phyloP scores from a whole-genome alignment of 2,888 invertebrate genomes.

The Polyommatus icarus region DNA sequence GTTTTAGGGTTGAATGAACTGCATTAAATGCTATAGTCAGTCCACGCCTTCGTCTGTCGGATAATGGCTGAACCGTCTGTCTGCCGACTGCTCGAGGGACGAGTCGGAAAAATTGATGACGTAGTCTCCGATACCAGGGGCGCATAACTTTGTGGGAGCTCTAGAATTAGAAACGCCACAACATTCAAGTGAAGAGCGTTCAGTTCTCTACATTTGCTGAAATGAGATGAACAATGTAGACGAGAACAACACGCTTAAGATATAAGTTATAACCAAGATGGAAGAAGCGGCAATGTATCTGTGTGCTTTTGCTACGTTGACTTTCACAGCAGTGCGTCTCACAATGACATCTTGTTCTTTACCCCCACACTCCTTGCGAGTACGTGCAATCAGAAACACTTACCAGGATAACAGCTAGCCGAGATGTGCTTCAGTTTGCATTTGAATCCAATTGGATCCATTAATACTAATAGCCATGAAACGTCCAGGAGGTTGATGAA shows the following conservation, averaged over 20 bases:
- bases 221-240: neutral
- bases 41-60: neutral
- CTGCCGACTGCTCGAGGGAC: neutral
- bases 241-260: neutral
- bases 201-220: neutral
- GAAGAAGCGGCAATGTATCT: neutral
- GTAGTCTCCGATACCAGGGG: conserved; percentile 66
- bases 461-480: conserved; percentile 58
- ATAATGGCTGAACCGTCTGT: neutral
- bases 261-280: neutral
- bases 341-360: conserved; percentile 69
- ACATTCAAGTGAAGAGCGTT: neutral
- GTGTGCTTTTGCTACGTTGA: neutral
- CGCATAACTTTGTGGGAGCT: conserved; percentile 49
- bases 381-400: conserved; percentile 71
- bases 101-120: conserved; percentile 55
- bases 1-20: neutral
- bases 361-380: conserved; percentile 74
- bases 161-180: neutral
- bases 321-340: conserved; percentile 12
- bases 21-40: neutral
- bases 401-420: conserved; percentile 70
- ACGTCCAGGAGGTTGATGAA: conserved; percentile 52
- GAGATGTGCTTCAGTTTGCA: conserved; percentile 34
- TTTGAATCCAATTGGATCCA: conserved; percentile 37